These are phyloP conservation scores for Drosophila paranaensis DNA, from an alignment of 2,888 invertebrate genomes.

Conservation along the genomic window DNA sequence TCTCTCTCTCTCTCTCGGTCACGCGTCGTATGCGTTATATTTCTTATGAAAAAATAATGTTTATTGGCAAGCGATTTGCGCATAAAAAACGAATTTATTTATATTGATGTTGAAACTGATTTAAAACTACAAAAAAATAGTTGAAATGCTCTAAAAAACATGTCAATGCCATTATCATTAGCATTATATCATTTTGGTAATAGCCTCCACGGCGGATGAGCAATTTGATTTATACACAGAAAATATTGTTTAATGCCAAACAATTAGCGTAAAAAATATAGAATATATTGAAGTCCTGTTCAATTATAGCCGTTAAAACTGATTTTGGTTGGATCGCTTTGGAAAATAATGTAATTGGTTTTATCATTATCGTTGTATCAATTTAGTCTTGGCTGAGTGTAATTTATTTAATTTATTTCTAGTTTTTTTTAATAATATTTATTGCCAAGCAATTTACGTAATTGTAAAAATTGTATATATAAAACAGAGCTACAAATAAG, in stretches of 20 bases:
- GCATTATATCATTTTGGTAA: not conserved
- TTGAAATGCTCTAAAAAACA: conserved; percentile 1
- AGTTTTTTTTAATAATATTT: too few relatives aligned
- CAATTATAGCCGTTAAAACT: not conserved
- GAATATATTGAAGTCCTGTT: not conserved
- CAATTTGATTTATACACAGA: too few relatives aligned
- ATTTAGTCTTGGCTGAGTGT: too few relatives aligned
- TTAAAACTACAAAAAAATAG: not conserved
- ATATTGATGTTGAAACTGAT: not conserved
- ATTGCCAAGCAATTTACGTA: too few relatives aligned
- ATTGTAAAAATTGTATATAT: too few relatives aligned
- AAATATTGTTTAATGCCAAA: conserved; percentile 7
- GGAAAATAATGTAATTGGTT: too few relatives aligned
- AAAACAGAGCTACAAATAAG: too few relatives aligned
- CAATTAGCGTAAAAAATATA: not conserved
- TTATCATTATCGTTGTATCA: too few relatives aligned
- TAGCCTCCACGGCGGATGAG: not conserved
- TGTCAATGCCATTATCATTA: not conserved
- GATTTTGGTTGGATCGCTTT: not conserved
- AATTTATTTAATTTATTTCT: too few relatives aligned
- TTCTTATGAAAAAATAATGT: conserved; percentile 17
- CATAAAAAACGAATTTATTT: not conserved
- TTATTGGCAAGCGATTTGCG: conserved; percentile 23
- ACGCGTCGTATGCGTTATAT: conserved; percentile 37
- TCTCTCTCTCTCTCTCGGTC: not conserved